Conservation (phyloP, 1,140 invertebrate species). For the Hyles vespertilio region DNA sequence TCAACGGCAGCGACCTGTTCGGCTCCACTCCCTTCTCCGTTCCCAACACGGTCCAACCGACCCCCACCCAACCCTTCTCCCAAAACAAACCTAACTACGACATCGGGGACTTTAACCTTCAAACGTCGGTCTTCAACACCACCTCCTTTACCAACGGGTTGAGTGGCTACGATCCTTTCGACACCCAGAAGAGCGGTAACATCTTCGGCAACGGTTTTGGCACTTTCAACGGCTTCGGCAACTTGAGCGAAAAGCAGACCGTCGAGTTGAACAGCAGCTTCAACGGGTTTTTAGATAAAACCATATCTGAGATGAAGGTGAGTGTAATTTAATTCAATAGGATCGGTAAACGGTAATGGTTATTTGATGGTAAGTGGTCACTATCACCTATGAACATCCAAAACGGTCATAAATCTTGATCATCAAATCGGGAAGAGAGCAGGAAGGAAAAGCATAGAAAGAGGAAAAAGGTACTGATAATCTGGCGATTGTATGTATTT, state of each 20-base stretch:
- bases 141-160: conserved; percentile 60
- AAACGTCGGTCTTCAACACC: conserved; percentile 62
- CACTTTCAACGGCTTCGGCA: conserved; percentile 66
- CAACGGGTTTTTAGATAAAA: conserved; percentile 86
- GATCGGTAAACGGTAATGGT: too few species aligned
- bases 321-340: conserved; percentile 14
- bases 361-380: too few species aligned
- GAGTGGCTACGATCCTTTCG: conserved; percentile 81
- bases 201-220: conserved; percentile 66
- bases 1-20: conserved; percentile 79
- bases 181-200: conserved; percentile 82
- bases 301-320: conserved; percentile 90
- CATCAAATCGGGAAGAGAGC: too few species aligned
- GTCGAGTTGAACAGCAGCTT: conserved; percentile 69
- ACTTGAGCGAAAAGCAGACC: conserved; percentile 66
- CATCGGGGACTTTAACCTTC: conserved; percentile 66
- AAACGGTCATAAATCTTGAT: too few species aligned
- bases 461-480: too few species aligned
- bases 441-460: too few species aligned
- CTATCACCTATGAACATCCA: too few species aligned
- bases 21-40: conserved; percentile 80
- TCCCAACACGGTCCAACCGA: conserved; percentile 17
- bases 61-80: conserved; percentile 17
- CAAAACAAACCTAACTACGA: conserved; percentile 65
- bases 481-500: too few species aligned